Percentiles rank a stretch among this genome's conserved stretches.
These are phyloP conservation scores for Rhagoletis zephyria DNA, from an alignment of 1,140 invertebrate species.

Conservation along the genomic window DNA sequence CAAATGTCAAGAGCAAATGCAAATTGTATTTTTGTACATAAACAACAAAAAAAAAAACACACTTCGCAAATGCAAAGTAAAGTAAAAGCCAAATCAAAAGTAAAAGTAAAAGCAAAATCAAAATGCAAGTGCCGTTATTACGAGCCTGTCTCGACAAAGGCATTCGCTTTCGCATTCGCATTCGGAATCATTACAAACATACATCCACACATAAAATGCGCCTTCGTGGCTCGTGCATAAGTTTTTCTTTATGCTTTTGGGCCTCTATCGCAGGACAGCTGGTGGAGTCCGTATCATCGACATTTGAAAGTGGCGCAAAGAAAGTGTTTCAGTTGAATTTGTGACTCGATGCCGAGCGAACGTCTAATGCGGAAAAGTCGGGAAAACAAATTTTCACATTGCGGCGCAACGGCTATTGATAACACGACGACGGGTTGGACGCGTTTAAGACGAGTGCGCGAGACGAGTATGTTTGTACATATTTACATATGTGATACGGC, in stretches of 20 bases:
- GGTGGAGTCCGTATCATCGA: neutral
- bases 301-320: constrained; percentile 19
- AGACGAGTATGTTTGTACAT: too few species aligned
- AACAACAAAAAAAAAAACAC: neutral
- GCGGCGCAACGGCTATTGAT: neutral
- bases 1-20: neutral
- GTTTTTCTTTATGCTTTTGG: neutral
- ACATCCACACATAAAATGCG: too few species aligned
- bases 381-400: neutral
- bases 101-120: neutral
- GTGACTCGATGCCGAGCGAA: constrained; percentile 27
- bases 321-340: constrained; percentile 44
- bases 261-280: neutral
- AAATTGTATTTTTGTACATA: neutral
- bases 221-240: neutral
- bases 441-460: neutral
- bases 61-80: neutral
- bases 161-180: neutral
- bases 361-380: constrained; percentile 31
- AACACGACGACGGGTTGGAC: neutral
- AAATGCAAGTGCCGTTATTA: constrained; percentile 18
- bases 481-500: too few species aligned
- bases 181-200: neutral
- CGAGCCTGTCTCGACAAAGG: neutral
- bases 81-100: neutral